phyloP scores from a whole-genome alignment of 2,888 invertebrate species.

The Trisateles emortualis region DNA sequence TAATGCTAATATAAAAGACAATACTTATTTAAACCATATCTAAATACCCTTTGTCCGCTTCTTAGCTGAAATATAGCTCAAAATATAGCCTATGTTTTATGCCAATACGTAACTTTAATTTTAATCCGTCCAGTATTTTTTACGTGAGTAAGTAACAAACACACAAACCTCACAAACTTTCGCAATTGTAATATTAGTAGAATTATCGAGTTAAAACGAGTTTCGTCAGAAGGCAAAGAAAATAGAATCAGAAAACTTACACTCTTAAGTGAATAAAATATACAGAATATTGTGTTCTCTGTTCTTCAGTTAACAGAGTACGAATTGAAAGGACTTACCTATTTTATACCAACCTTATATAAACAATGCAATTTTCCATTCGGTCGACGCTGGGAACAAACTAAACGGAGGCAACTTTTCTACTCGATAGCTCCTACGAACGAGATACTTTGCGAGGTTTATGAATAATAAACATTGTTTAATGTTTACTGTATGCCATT shows the following conservation, averaged over 20 bases:
- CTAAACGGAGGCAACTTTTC: constrained; percentile 53
- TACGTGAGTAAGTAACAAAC: too few species aligned
- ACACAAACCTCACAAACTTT: too few species aligned
- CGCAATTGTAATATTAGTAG: too few species aligned
- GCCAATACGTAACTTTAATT: too few species aligned
- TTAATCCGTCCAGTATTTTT: too few species aligned
- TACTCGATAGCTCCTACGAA: constrained; percentile 45
- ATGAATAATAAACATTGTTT: constrained; percentile 52
- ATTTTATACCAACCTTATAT: constrained; percentile 35
- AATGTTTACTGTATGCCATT: constrained; percentile 26
- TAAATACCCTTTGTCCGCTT: too few species aligned
- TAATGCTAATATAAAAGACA: too few species aligned
- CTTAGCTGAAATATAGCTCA: background rate
- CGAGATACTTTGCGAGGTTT: constrained; percentile 40
- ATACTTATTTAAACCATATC: too few species aligned
- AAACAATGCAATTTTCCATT: constrained; percentile 59
- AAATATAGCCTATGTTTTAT: constrained; percentile 11
- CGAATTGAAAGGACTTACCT: constrained; percentile 27
- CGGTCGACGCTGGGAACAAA: constrained; percentile 45
- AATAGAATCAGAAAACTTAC: background rate
- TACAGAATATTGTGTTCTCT: constrained; percentile 18
- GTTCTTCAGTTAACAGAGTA: constrained; percentile 8
- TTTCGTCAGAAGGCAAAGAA: too few species aligned
- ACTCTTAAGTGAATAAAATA: constrained; percentile 12
- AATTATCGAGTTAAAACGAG: too few species aligned